Percentiles rank a stretch among this genome's conserved stretches.
Conservation (phyloP, 2,113 vertebrate genomes). For the Vimba vimba region DNA sequence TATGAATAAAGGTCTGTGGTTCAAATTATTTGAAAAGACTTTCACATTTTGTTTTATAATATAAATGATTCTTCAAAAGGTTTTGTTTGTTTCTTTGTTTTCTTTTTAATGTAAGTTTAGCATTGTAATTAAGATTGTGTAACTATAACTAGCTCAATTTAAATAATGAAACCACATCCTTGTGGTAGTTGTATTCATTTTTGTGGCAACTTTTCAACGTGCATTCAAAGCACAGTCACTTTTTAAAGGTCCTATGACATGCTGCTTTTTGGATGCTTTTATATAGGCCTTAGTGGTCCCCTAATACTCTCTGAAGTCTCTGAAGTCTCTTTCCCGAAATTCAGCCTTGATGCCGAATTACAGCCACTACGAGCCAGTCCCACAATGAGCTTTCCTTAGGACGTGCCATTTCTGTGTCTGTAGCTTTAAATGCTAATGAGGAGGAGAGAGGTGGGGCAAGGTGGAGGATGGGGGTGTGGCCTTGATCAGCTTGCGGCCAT, state of each 20-base stretch:
- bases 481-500: too few relatives aligned
- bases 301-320: too few relatives aligned
- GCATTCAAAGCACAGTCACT: neutral
- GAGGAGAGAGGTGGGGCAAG: too few relatives aligned
- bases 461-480: too few relatives aligned
- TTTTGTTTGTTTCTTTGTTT: neutral
- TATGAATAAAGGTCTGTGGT: neutral
- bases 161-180: neutral
- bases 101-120: neutral
- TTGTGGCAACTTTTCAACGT: neutral
- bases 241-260: neutral
- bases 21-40: neutral
- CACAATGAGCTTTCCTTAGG: too few relatives aligned
- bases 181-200: neutral
- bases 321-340: too few relatives aligned
- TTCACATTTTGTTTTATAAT: neutral
- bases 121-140: neutral
- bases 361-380: too few relatives aligned
- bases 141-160: neutral
- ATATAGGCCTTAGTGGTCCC: too few relatives aligned
- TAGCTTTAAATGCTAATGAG: too few relatives aligned
- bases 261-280: too few relatives aligned
- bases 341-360: too few relatives aligned
- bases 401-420: too few relatives aligned
- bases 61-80: neutral